These are phyloP conservation scores for Hirtodrosophila histrioides DNA, from an alignment of 2,888 invertebrate genomes.

Conservation along the genomic window DNA sequence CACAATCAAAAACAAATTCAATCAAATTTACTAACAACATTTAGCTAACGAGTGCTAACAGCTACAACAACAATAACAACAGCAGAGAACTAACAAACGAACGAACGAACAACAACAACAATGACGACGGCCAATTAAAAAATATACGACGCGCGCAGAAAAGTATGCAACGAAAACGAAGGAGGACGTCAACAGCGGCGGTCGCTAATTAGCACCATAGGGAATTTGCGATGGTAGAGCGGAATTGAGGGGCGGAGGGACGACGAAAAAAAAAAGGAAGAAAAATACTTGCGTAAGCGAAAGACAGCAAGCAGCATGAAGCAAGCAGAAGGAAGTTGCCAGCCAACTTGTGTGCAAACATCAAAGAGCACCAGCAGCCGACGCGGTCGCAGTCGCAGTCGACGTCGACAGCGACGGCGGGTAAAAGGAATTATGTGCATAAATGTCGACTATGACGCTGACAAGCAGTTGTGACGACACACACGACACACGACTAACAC, in stretches of 20 bases:
- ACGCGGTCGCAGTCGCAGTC: neutral
- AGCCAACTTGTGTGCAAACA: constrained; percentile 76
- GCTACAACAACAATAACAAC: constrained; percentile 20
- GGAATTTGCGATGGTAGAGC: constrained; percentile 76
- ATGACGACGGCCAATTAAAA: constrained; percentile 66
- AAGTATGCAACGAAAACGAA: constrained; percentile 56
- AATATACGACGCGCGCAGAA: constrained; percentile 66
- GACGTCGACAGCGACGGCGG: constrained; percentile 7
- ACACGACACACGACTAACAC: constrained; percentile 1
- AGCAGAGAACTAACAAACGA: constrained; percentile 14
- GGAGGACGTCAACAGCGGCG: constrained; percentile 56
- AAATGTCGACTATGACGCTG: constrained; percentile 38
- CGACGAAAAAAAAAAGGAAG: constrained; percentile 6
- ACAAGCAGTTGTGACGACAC: constrained; percentile 11
- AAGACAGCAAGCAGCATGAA: constrained; percentile 15
- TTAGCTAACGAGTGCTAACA: constrained; percentile 48
- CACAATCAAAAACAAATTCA: constrained; percentile 50
- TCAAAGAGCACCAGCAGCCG: constrained; percentile 65
- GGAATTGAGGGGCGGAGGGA: no score
- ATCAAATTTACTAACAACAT: constrained; percentile 56
- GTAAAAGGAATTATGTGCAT: constrained; percentile 58
- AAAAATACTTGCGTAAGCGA: constrained; percentile 33
- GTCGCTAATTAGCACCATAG: constrained; percentile 84
- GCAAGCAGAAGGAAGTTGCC: constrained; percentile 40
- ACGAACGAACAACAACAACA: constrained; percentile 28